A percentile compares a stretch with the other conserved stretches of the same genome.
Conservation (phyloP, 2,888 invertebrate genomes). For the Rotaria sp. region DNA sequence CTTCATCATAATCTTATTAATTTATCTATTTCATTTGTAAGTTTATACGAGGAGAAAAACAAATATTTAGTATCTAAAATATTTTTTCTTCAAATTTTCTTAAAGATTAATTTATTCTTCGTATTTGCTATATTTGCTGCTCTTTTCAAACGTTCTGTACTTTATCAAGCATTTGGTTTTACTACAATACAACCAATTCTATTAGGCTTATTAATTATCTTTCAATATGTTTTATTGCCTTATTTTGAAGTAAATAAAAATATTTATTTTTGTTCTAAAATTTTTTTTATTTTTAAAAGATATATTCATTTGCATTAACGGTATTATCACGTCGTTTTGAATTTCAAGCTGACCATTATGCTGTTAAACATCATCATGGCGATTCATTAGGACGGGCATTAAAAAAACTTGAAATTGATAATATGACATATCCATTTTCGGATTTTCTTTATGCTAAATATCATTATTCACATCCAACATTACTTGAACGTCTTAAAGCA, state of each 20-base stretch:
- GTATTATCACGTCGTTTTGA: conserved; percentile 78
- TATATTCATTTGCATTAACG: conserved; percentile 58
- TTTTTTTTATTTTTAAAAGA: conserved; percentile 52
- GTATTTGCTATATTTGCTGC: conserved; percentile 63
- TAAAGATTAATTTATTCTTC: conserved; percentile 63
- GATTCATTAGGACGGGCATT: conserved; percentile 72
- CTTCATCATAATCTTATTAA: conserved; percentile 36
- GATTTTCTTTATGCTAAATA: conserved; percentile 85
- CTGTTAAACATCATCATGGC: conserved; percentile 69
- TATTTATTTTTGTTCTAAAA: not conserved
- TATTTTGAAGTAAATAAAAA: conserved; percentile 64
- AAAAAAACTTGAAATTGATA: conserved; percentile 85
- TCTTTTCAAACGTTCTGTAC: conserved; percentile 62
- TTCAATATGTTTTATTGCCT: conserved; percentile 82
- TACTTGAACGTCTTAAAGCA: conserved; percentile 66
- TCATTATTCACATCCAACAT: conserved; percentile 92
- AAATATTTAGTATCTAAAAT: no score
- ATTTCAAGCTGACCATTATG: conserved; percentile 79
- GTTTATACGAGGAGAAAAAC: not conserved
- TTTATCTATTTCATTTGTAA: conserved; percentile 34
- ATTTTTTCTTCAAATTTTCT: conserved; percentile 37
- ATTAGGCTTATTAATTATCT: conserved; percentile 77
- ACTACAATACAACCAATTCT: conserved; percentile 71
- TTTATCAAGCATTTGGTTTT: conserved; percentile 86
- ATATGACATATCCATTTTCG: conserved; percentile 86